Percentiles rank a stretch among this genome's conserved stretches.
Evolutionary conservation across 2,888 invertebrate species (phyloP).

Genomic region (Polyommatus icarus): DNA sequence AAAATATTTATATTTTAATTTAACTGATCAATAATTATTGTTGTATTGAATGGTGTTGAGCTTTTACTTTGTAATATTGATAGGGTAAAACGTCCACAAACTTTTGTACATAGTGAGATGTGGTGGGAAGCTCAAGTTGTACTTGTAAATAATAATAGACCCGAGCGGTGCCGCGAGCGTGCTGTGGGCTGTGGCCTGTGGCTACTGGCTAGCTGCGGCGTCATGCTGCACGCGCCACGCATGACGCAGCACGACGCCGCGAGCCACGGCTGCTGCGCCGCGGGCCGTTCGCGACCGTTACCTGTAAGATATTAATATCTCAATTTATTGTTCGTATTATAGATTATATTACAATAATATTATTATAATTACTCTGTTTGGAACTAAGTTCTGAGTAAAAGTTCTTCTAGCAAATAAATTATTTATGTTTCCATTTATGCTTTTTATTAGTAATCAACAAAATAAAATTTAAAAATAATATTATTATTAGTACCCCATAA

Average conservation of each 20-base stretch:
- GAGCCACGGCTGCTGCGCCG: background rate
- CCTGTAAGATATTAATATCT: slow-evolving; percentile 8
- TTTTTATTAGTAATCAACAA: background rate
- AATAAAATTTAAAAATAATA: too few species aligned
- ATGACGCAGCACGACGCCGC: too few species aligned
- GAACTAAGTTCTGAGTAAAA: slow-evolving; percentile 19
- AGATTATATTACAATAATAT: background rate
- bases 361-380: background rate
- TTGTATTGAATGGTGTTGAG: background rate
- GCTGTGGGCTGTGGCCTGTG: too few species aligned
- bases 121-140: slow-evolving; percentile 14
- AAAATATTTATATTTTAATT: background rate
- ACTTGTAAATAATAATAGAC: slow-evolving; percentile 1
- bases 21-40: background rate
- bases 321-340: slow-evolving; percentile 21
- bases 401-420: slow-evolving; percentile 23
- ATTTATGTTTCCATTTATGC: slow-evolving; percentile 16
- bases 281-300: background rate
- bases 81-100: slow-evolving; percentile 17
- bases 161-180: background rate
- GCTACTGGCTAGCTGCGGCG: too few species aligned
- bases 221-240: too few species aligned
- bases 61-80: slow-evolving; percentile 8
- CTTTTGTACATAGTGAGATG: slow-evolving; percentile 10
- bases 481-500: too few species aligned